These are phyloP conservation scores for Ictalurus punctatus DNA, from an alignment of 2,113 vertebrate genomes.

Conservation along the genomic window DNA sequence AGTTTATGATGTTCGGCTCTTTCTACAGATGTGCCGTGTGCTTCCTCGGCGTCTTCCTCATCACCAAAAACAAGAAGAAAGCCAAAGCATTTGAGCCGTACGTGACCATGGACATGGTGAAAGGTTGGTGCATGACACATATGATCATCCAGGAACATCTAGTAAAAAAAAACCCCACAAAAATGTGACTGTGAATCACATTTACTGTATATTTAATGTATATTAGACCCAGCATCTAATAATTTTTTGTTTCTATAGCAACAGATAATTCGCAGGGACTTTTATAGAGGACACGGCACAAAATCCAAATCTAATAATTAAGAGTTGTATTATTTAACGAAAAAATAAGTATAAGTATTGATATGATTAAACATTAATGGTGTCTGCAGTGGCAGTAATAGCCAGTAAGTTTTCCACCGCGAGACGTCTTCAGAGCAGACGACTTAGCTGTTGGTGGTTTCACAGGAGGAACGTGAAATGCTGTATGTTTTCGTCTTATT, in stretches of 20 bases:
- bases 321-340: not conserved
- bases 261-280: not conserved
- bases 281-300: not conserved
- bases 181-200: not conserved
- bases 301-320: not conserved
- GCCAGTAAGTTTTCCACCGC: not conserved
- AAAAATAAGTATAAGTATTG: not conserved
- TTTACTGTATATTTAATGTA: no score
- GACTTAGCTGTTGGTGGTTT: not conserved
- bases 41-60: constrained; percentile 89
- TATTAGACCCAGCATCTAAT: no score
- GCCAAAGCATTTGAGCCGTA: constrained; percentile 88
- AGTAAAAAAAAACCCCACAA: not conserved
- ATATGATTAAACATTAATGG: not conserved
- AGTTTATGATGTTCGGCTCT: not conserved
- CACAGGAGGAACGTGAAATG: not conserved
- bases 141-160: not conserved
- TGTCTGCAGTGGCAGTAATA: not conserved
- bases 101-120: constrained; percentile 90
- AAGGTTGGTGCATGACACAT: constrained; percentile 75
- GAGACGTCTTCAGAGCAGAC: not conserved
- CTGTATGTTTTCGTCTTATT: no score
- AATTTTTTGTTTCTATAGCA: not conserved
- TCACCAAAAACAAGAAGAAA: constrained; percentile 86
- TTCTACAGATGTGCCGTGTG: constrained; percentile 79